A percentile compares a stretch with the other conserved stretches of the same genome.
Conservation (phyloP, 2,888 invertebrate species). For the Drosophila emarginata region DNA sequence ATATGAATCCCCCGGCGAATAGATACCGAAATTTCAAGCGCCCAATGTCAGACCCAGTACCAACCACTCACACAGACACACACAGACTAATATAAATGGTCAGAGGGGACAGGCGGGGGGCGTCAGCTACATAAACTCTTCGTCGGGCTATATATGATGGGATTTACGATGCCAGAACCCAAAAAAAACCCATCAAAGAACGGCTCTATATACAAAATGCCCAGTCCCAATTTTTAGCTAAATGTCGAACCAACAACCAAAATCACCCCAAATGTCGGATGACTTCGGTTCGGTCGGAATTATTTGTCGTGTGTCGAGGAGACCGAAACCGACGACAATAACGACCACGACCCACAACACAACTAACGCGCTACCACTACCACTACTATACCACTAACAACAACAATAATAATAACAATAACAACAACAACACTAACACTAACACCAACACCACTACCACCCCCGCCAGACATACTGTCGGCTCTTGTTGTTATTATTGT, state of each 20-base stretch:
- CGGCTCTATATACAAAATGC: slow-evolving; percentile 12
- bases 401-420: slow-evolving; percentile 2
- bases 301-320: not conserved
- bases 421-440: slow-evolving; percentile 1
- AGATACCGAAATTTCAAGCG: slow-evolving; percentile 35
- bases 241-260: not conserved
- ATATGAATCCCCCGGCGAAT: slow-evolving; percentile 16
- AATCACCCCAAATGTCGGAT: slow-evolving; percentile 21
- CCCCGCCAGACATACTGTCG: slow-evolving; percentile 25
- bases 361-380: not conserved
- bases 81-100: slow-evolving; percentile 2
- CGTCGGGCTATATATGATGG: not conserved
- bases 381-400: not conserved
- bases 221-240: not conserved
- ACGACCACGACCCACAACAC: slow-evolving; percentile 19
- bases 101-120: not conserved
- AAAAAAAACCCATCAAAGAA: slow-evolving; percentile 13
- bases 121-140: slow-evolving; percentile 24
- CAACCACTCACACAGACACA: slow-evolving; percentile 20
- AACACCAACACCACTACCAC: not conserved
- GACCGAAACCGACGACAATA: slow-evolving; percentile 9
- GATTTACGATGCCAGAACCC: slow-evolving; percentile 5
- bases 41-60: slow-evolving; percentile 27
- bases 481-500: slow-evolving; percentile 34
- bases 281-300: slow-evolving; percentile 8